Evolutionary conservation across 2,113 vertebrate genomes (phyloP), one percentile per base, ranked within the genome.

Genomic region (Entomyzon cyanotis): DNA sequence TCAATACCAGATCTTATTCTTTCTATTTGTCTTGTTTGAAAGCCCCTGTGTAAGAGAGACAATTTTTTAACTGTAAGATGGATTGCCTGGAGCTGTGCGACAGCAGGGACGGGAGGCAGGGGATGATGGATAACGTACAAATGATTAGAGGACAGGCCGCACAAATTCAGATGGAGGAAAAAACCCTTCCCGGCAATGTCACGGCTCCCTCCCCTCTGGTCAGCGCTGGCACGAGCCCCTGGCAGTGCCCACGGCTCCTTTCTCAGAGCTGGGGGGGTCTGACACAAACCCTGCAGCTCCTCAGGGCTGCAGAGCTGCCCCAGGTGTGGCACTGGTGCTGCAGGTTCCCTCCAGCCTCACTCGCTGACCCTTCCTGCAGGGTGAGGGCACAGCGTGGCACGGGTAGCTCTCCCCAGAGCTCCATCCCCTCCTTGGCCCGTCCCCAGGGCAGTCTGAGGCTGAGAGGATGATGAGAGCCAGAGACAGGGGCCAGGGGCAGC

Each of bases 1-100:
- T 95, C 93, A 74, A 76, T 86, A 89, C 47, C 95, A 91, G n/a
- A 58, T 88, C 96, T 91, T 76, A 82, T 67, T 89, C 96, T 87
- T 94, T 96, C 92, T 77, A 37, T 96, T 96, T 97, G 96, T 96
- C 95, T 97, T 50, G 55, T 97, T 97, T 94, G 96, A 95, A 98
- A 97, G 94, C 91, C 89, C 93, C 84, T 49, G 96, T 94, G 93
- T 94, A 97, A 93, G 97, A 90, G 95, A 97, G 94, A 96, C 95
- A 94, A 91, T 98, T 97, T 95, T 94, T 96, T 96, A 95, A 96
- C 70, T 37, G 79, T 39, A 95, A 96, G 97, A 95, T 95, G 78
- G 93, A 97, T 97, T 93, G 97, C 96, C 97, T 33, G 95, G 81
- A 95, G 97, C 97, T 15, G 94, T 10, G 79, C 49, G 94, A 85